phyloP scores from a whole-genome alignment of 2,797 vertebrate species.

The Chiroxiphia lanceolata region DNA sequence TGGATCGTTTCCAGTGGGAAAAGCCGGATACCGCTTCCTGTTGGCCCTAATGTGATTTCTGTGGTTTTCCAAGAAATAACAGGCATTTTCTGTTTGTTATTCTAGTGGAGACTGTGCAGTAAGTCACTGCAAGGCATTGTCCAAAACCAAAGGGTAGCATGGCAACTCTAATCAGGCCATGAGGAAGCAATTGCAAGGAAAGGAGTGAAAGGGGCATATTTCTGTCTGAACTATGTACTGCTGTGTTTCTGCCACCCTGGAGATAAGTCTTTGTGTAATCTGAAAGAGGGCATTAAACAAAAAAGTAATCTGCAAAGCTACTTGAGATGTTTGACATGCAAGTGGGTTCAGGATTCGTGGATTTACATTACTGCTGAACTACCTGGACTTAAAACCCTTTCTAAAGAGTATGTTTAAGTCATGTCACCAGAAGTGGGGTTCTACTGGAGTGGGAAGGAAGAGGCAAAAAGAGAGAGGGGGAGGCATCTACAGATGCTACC shows the following conservation, averaged over 20 bases:
- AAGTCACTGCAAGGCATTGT: neutral
- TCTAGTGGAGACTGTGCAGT: neutral
- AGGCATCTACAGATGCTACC: neutral
- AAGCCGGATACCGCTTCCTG: neutral
- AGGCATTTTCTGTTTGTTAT: neutral
- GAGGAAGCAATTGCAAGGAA: conserved; percentile 3
- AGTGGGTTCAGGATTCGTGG: neutral
- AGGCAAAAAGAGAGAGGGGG: neutral
- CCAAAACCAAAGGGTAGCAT: neutral
- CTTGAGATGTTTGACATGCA: neutral
- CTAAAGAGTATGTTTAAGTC: neutral
- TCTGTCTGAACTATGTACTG: neutral
- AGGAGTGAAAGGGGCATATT: neutral
- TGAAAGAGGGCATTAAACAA: neutral
- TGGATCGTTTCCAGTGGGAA: neutral
- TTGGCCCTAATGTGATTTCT: neutral
- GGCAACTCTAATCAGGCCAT: neutral
- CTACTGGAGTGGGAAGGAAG: neutral
- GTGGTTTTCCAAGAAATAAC: neutral
- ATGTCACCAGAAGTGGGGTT: neutral
- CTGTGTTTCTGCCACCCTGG: neutral
- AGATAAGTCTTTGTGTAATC: neutral
- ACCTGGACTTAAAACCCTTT: neutral
- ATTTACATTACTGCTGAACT: neutral
- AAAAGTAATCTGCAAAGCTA: neutral